Base-by-base conservation (phyloP, 2,888 invertebrate genomes). In the Ennomos fuscantarius region DNA sequence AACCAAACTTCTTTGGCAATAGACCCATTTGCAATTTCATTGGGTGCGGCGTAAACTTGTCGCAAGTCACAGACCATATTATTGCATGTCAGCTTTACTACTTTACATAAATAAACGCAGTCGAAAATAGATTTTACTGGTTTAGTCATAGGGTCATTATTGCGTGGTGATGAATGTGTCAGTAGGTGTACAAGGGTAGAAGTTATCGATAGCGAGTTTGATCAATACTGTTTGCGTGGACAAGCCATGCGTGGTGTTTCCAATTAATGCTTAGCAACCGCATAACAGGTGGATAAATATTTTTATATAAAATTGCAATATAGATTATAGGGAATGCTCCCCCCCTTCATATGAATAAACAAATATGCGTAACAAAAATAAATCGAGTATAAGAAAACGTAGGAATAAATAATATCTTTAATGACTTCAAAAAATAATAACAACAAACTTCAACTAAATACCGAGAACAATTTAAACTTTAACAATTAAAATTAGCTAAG, bases 161-260 rank as follows among this genome's bases (percentile, higher is more conserved):
- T 57, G 11, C 13, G 3, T 34, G 12, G 15, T 9, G n/a, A 36
- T 44, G 40, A 39, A 34, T 37, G 41, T 45, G 15, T 42, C 24
- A 24, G 24, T 24, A 24, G n/a, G n/a, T n/a, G n/a, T 9, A 35
- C 15, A 49, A 43, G 48, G 50, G 55, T 42, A 47, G 39, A 34
- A 42, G 33, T 48, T 53, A 65, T 62, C 61, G 54, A 65, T 63
- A 65, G 43, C 64, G 8, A 11, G 68, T 70, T 73, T 73, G 69
- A 72, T 73, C 70, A 66, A 72, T 73, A 73, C 60, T 63, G 64
- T 68, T 66, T 63, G 63, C 59, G 54, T 58, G 36, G 62, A 53
- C 55, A 55, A 63, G 64, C 65, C 64, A 69, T 63, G 67, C 61
- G 62, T 65, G 52, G 51, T 60, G 51, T 63, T 60, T 63, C 55